Conservation (phyloP, 2,888 invertebrate species). For the Trissolcus japonicus region DNA sequence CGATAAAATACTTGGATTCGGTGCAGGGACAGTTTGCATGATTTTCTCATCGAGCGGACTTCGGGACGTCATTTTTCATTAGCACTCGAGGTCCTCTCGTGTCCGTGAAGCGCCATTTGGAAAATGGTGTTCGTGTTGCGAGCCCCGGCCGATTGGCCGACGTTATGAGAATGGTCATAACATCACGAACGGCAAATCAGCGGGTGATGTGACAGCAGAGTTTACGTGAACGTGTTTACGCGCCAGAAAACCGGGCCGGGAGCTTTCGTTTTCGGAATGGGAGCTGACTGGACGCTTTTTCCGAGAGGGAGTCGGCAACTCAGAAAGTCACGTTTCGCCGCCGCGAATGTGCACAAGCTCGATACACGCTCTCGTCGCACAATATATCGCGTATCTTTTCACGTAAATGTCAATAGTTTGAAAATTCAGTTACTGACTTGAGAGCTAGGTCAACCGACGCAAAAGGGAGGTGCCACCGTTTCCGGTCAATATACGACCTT, state of each 20-base stretch:
- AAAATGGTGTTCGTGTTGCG: slow-evolving; percentile 12
- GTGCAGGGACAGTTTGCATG: slow-evolving; percentile 26
- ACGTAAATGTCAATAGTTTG: slow-evolving; percentile 56
- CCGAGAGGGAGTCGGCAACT: slow-evolving; percentile 39
- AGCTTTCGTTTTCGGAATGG: slow-evolving; percentile 35
- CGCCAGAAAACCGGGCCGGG: slow-evolving; percentile 30
- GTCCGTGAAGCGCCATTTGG: slow-evolving; percentile 4
- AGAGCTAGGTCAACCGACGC: slow-evolving; percentile 38
- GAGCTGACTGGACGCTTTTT: slow-evolving; percentile 54
- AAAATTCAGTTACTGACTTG: slow-evolving; percentile 52
- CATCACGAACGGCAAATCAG: slow-evolving; percentile 37
- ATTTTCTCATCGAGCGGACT: slow-evolving; percentile 3
- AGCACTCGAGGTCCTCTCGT: not conserved
- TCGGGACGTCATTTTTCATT: slow-evolving; percentile 9
- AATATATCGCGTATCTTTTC: slow-evolving; percentile 62
- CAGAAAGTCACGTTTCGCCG: slow-evolving; percentile 58
- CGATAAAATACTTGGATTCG: slow-evolving; percentile 36
- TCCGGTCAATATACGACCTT: slow-evolving; percentile 39
- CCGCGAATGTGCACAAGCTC: slow-evolving; percentile 48
- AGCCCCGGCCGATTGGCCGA: slow-evolving; percentile 13
- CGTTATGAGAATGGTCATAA: slow-evolving; percentile 40
- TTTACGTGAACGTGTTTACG: slow-evolving; percentile 49
- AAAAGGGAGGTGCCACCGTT: slow-evolving; percentile 27
- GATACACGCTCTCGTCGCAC: slow-evolving; percentile 48
- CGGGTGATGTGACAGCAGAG: slow-evolving; percentile 32